phyloP scores from a whole-genome alignment of 2,113 vertebrate species.

The Lontra canadensis region DNA sequence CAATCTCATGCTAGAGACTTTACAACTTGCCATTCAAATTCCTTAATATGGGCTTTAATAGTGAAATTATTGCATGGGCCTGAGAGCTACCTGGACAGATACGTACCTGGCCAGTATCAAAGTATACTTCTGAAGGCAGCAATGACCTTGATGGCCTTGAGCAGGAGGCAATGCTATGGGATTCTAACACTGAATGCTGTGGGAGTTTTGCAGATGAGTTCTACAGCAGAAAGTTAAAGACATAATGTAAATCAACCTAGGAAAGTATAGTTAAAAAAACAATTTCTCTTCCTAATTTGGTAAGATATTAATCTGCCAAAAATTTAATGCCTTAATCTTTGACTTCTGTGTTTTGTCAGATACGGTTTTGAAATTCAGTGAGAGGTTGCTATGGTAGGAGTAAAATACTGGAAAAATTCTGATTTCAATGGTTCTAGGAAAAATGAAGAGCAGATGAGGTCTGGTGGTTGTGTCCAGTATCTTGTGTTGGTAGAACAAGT shows the following conservation, averaged over 20 bases:
- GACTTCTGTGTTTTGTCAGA: background rate
- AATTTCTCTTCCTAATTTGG: background rate
- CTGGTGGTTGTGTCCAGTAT: background rate
- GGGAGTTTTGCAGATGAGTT: background rate
- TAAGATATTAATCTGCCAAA: constrained; percentile 5
- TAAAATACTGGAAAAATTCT: background rate
- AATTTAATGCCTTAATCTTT: background rate
- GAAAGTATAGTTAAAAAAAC: background rate
- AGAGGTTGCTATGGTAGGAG: background rate
- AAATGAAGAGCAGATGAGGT: background rate
- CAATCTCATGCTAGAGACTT: background rate
- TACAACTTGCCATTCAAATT: background rate
- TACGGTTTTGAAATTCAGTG: background rate
- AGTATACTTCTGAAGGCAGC: background rate
- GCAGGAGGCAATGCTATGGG: background rate
- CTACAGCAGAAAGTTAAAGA: background rate
- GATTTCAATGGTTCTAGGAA: background rate
- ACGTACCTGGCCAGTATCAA: background rate
- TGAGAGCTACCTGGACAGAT: background rate
- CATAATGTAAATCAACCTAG: background rate
- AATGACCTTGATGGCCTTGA: background rate
- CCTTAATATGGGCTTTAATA: background rate
- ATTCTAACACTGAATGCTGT: background rate
- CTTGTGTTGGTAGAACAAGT: background rate
- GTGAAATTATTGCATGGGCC: background rate